These are phyloP conservation scores for Megaleporinus macrocephalus DNA, from an alignment of 2,113 vertebrate genomes.

Conservation along the genomic window DNA sequence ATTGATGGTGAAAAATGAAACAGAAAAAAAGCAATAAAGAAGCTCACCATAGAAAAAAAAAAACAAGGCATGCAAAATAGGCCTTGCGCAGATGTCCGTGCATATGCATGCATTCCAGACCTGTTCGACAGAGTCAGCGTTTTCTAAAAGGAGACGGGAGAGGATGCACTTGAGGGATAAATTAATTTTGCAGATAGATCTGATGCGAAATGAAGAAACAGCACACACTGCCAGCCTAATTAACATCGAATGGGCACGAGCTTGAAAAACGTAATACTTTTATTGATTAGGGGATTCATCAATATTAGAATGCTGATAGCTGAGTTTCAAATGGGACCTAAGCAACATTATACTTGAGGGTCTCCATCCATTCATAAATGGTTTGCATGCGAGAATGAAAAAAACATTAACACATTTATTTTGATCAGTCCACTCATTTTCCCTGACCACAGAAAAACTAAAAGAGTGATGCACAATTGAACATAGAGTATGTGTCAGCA, in stretches of 20 bases:
- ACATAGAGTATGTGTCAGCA: too few species aligned
- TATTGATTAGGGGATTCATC: conserved; percentile 38
- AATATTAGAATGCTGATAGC: background rate
- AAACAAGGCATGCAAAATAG: background rate
- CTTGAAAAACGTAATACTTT: background rate
- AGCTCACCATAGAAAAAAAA: conserved; percentile 26
- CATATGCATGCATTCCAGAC: conserved; percentile 3
- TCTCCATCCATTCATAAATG: too few species aligned
- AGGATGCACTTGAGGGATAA: conserved; percentile 29
- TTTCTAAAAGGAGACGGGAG: conserved; percentile 28
- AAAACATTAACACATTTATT: background rate
- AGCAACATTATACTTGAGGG: too few species aligned
- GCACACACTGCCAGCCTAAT: conserved; percentile 31
- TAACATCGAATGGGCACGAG: background rate
- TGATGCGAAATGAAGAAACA: conserved; percentile 27
- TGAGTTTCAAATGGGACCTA: background rate
- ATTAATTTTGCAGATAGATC: conserved; percentile 39
- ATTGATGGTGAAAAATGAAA: conserved; percentile 34
- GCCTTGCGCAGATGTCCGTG: conserved; percentile 19
- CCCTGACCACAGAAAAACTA: too few species aligned
- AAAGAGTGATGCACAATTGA: too few species aligned
- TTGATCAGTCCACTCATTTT: too few species aligned
- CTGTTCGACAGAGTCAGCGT: conserved; percentile 44
- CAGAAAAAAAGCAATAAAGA: conserved; percentile 38
- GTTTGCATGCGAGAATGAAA: background rate